Conservation (phyloP, 1,140 invertebrate species). For the Elysia chlorotica region DNA sequence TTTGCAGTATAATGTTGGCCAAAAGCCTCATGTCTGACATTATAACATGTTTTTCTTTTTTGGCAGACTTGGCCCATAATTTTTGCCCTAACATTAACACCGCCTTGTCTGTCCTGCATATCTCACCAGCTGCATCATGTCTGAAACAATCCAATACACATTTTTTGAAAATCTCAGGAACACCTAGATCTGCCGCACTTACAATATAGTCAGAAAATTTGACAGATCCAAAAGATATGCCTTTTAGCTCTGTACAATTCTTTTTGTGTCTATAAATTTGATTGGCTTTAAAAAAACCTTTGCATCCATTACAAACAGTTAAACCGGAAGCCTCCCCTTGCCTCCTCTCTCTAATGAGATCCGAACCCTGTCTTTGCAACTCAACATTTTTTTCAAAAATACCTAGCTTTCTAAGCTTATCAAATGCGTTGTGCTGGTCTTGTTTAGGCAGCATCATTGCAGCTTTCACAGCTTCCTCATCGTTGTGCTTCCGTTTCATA, state of each 20-base stretch:
- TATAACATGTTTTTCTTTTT: slow-evolving; percentile 14
- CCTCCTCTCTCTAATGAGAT: slow-evolving; percentile 22
- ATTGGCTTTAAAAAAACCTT: slow-evolving; percentile 14
- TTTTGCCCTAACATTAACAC: slow-evolving; percentile 20
- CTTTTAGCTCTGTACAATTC: background rate
- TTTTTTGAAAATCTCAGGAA: slow-evolving; percentile 1
- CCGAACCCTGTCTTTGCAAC: background rate
- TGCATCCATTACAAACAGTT: slow-evolving; percentile 18
- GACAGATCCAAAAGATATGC: background rate
- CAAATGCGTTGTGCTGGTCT: slow-evolving; percentile 18
- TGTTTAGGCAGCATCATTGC: background rate
- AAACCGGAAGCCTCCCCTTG: slow-evolving; percentile 3
- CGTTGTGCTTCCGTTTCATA: slow-evolving; percentile 17
- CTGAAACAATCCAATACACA: slow-evolving; percentile 21
- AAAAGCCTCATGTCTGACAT: slow-evolving; percentile 11
- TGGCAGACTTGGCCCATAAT: slow-evolving; percentile 15
- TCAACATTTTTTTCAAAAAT: slow-evolving; percentile 24
- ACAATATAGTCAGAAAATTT: background rate
- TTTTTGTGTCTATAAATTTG: slow-evolving; percentile 9
- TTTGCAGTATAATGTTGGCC: slow-evolving; percentile 5
- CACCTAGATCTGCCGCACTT: background rate
- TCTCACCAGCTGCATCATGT: slow-evolving; percentile 20
- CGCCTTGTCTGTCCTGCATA: slow-evolving; percentile 16
- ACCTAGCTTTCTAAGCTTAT: slow-evolving; percentile 21
- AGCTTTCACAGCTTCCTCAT: slow-evolving; percentile 9